Evolutionary conservation across 2,888 invertebrate species (phyloP).

Genomic region (Microdon myrmicae): DNA sequence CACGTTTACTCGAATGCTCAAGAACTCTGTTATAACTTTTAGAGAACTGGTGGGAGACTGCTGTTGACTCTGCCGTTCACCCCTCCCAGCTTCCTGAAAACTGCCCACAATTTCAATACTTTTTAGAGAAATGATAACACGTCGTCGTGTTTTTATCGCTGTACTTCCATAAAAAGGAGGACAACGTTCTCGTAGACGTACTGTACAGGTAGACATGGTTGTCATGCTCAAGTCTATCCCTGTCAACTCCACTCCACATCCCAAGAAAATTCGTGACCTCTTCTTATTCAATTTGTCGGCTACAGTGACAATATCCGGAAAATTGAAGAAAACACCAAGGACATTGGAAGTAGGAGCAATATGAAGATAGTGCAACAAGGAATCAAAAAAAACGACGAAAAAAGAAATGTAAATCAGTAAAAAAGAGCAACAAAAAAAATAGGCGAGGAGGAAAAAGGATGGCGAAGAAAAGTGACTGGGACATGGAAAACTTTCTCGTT

Average conservation of each 20-base stretch:
- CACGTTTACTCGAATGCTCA: no score
- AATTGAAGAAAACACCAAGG: conserved; percentile 46
- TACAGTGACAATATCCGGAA: conserved; percentile 48
- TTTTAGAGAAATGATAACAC: conserved; percentile 16
- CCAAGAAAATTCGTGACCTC: conserved; percentile 47
- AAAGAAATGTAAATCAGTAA: conserved; percentile 3
- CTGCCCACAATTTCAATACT: conserved; percentile 33
- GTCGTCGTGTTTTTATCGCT: conserved; percentile 14
- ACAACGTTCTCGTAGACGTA: no score
- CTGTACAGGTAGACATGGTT: conserved; percentile 25
- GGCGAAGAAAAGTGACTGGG: no score
- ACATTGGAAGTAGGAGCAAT: background rate
- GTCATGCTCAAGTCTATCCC: conserved; percentile 34
- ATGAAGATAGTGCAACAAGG: no score
- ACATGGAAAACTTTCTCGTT: conserved; percentile 39
- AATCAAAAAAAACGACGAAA: background rate
- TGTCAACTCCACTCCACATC: conserved; percentile 39
- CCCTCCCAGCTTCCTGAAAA: conserved; percentile 20
- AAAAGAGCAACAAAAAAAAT: conserved; percentile 13
- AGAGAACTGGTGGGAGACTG: no score
- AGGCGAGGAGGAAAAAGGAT: conserved; percentile 2
- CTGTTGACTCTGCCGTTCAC: no score
- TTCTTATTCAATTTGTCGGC: conserved; percentile 49
- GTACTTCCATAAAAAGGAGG: conserved; percentile 2
- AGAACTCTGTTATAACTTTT: no score